Evolutionary conservation across 1,140 invertebrate genomes (phyloP).

Genomic region (Drosophila persimilis): DNA sequence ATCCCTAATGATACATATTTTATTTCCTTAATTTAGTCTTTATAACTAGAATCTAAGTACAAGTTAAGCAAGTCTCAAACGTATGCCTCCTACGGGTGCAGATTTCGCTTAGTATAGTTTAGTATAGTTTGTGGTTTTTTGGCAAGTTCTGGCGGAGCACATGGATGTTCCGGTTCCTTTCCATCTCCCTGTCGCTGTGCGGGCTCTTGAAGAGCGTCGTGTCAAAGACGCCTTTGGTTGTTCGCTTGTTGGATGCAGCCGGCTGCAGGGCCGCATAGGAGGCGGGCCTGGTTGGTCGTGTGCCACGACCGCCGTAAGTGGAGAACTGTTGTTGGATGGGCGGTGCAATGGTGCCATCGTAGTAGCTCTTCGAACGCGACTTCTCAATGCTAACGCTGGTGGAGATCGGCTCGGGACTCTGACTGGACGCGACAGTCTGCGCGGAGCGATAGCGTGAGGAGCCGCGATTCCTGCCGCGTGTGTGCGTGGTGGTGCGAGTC

Average conservation of each 20-base stretch:
- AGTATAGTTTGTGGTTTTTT: constrained; percentile 81
- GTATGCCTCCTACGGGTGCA: constrained; percentile 19
- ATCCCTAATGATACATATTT: background rate
- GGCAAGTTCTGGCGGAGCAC: constrained; percentile 67
- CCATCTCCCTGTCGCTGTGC: constrained; percentile 55
- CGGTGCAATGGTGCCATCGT: constrained; percentile 71
- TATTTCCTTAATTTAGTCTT: constrained; percentile 20
- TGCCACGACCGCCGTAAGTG: constrained; percentile 19
- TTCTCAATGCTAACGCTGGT: constrained; percentile 66
- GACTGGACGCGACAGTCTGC: constrained; percentile 15
- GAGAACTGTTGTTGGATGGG: constrained; percentile 51
- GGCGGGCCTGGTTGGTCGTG: constrained; percentile 38
- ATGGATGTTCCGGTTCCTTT: constrained; percentile 40
- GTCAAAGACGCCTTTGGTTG: constrained; percentile 76
- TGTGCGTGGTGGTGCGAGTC: constrained; percentile 4
- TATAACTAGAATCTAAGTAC: constrained; percentile 11
- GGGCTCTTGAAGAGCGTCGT: constrained; percentile 78
- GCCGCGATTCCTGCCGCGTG: constrained; percentile 18
- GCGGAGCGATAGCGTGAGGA: constrained; percentile 52
- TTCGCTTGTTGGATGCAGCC: constrained; percentile 41
- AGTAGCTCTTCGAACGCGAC: constrained; percentile 73
- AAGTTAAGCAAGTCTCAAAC: constrained; percentile 41
- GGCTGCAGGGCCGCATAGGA: constrained; percentile 45
- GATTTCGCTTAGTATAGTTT: constrained; percentile 1
- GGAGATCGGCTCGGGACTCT: constrained; percentile 17